Conservation (phyloP, 2,888 invertebrate genomes). For the Frankliniella intonsa region DNA sequence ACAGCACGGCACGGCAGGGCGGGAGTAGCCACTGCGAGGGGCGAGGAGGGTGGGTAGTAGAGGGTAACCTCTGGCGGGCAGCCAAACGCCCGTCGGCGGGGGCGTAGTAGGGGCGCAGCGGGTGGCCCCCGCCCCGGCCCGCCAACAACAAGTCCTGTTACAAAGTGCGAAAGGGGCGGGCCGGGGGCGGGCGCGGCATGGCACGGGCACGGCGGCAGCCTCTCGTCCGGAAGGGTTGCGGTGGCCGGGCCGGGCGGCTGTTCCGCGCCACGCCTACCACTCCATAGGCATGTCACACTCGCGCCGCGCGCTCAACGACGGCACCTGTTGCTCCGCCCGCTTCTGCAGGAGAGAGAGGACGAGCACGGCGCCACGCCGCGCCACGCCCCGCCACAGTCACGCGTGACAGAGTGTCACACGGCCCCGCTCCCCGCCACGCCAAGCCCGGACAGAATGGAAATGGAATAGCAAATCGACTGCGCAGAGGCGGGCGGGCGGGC, state of each 20-base stretch:
- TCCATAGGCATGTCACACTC: constrained; percentile 1
- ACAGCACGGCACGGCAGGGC: too few species aligned
- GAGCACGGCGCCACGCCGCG: too few species aligned
- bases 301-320: not conserved
- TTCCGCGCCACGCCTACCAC: not conserved
- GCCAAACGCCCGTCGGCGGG: not conserved
- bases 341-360: not conserved
- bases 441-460: too few species aligned
- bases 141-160: not conserved
- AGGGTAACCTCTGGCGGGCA: not conserved
- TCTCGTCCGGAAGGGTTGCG: not conserved
- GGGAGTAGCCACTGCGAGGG: too few species aligned
- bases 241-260: not conserved
- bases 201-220: not conserved
- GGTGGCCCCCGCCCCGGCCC: not conserved
- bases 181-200: not conserved
- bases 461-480: too few species aligned
- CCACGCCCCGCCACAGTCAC: too few species aligned
- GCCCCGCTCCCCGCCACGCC: too few species aligned
- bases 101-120: not conserved
- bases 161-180: not conserved
- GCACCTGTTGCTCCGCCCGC: not conserved
- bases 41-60: not conserved
- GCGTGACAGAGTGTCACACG: too few species aligned
- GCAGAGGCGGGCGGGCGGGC: too few species aligned